Evolutionary conservation across 2,113 vertebrate species (phyloP).

Genomic region (Oncorhynchus mykiss): DNA sequence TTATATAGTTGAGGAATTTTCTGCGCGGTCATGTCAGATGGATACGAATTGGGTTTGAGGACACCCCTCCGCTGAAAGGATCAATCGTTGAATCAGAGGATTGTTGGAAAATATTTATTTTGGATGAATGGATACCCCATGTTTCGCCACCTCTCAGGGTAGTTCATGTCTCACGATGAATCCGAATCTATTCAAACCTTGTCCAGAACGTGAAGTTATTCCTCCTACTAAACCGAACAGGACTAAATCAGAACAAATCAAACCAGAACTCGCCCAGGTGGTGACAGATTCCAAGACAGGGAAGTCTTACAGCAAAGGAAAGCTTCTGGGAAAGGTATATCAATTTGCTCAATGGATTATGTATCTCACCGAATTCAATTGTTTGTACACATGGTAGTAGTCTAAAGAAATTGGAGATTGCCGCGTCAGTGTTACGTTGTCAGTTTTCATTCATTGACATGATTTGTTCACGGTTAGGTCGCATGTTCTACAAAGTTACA

Average conservation of each 20-base stretch:
- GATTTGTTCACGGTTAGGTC: no score
- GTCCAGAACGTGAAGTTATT: slow-evolving; percentile 50
- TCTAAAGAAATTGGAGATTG: no score
- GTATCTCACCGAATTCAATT: no score
- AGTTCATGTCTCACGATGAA: slow-evolving; percentile 72
- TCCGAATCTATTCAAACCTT: slow-evolving; percentile 68
- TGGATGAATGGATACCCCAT: slow-evolving; percentile 66
- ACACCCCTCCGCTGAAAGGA: background rate
- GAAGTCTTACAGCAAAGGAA: slow-evolving; percentile 84
- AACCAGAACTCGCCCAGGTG: slow-evolving; percentile 73
- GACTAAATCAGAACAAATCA: slow-evolving; percentile 69
- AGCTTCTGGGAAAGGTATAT: slow-evolving; percentile 87
- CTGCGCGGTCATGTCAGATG: slow-evolving; percentile 45
- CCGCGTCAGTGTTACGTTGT: background rate
- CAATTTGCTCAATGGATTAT: no score
- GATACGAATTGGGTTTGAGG: slow-evolving; percentile 7
- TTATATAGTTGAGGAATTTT: slow-evolving; percentile 53
- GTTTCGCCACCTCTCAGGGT: slow-evolving; percentile 70
- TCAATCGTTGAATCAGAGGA: background rate
- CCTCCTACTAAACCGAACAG: slow-evolving; percentile 58
- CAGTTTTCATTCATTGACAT: background rate
- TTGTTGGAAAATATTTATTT: background rate
- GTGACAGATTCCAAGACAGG: slow-evolving; percentile 80
- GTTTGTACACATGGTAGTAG: no score
- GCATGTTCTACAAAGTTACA: background rate